Evolutionary conservation across 2,797 vertebrate genomes (phyloP).

Genomic region (Trichosurus vulpecula): DNA sequence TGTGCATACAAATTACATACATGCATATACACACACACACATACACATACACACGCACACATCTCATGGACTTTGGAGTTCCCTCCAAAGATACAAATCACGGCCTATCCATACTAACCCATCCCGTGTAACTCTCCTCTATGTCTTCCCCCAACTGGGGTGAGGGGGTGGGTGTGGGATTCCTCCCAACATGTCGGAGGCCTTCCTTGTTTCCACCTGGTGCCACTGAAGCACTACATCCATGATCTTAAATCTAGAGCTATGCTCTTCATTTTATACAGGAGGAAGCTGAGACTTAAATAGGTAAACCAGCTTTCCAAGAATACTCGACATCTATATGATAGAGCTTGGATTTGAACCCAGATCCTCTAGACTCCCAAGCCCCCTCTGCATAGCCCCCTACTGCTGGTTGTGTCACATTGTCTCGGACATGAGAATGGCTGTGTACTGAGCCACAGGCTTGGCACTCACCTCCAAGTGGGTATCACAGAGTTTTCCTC

Average conservation of each 20-base stretch:
- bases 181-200: neutral
- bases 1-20: too few relatives aligned
- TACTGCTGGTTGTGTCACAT: neutral
- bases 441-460: neutral
- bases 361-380: neutral
- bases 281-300: neutral
- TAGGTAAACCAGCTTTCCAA: neutral
- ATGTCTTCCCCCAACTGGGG: neutral
- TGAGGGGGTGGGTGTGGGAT: neutral
- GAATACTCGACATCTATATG: neutral
- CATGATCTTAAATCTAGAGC: neutral
- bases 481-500: neutral
- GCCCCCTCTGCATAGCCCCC: neutral
- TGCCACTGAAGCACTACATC: neutral
- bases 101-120: neutral
- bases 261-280: neutral
- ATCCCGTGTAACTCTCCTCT: neutral
- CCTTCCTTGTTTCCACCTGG: neutral
- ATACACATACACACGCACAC: neutral
- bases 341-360: neutral
- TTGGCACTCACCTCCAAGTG: neutral
- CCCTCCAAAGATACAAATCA: neutral
- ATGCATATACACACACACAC: neutral
- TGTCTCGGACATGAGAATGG: neutral
- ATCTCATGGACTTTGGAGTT: neutral